Percentiles rank a stretch among this genome's conserved stretches.
phyloP scores from a whole-genome alignment of 2,113 vertebrate genomes.

The Calidris pugnax region DNA sequence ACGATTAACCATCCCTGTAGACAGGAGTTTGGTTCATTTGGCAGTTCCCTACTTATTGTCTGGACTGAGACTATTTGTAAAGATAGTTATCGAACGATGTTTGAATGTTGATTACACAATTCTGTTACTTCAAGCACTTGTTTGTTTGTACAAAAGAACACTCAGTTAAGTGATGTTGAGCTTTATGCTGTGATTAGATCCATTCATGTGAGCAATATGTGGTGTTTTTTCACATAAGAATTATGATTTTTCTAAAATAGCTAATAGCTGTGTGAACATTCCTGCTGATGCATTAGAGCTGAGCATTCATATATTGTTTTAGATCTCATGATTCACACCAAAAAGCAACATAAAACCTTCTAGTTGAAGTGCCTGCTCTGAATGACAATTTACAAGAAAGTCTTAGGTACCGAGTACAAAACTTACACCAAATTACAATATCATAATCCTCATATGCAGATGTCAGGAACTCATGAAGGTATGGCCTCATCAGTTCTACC shows the following conservation, averaged over 20 bases:
- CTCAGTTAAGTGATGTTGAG: not conserved
- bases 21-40: not conserved
- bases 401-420: not conserved
- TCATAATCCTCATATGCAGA: constrained; percentile 98
- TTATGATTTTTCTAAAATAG: not conserved
- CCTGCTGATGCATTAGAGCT: not conserved
- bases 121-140: not conserved
- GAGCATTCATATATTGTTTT: not conserved
- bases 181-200: not conserved
- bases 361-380: not conserved
- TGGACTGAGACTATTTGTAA: not conserved
- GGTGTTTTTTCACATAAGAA: not conserved
- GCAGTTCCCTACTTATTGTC: not conserved
- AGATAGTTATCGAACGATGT: not conserved
- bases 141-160: not conserved
- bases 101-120: not conserved
- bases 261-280: not conserved
- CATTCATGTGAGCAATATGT: not conserved
- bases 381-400: not conserved
- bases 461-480: constrained; percentile 96
- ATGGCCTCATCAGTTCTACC: constrained; percentile 96
- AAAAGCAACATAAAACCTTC: not conserved
- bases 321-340: not conserved
- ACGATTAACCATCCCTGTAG: not conserved
- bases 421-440: constrained; percentile 99